Percentiles rank a stretch among this genome's conserved stretches.
These are phyloP conservation scores for Aphaenogaster ashmeadi DNA, from an alignment of 1,140 invertebrate genomes.

Conservation along the genomic window DNA sequence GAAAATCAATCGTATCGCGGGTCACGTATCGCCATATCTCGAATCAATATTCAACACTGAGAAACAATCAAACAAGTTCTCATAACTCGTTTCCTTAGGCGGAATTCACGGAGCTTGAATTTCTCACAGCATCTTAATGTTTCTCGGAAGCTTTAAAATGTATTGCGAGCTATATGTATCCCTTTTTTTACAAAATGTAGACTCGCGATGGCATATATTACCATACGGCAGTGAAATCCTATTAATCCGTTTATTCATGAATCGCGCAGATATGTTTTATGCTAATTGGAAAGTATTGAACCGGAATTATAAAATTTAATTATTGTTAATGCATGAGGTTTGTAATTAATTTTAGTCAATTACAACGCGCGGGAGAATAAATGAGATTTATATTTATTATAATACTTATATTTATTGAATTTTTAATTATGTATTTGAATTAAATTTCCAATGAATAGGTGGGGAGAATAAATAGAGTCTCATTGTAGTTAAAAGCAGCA, in stretches of 20 bases:
- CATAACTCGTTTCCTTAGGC: slow-evolving; percentile 52
- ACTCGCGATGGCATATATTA: background rate
- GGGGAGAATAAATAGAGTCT: background rate
- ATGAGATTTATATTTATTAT: slow-evolving; percentile 40
- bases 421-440: slow-evolving; percentile 26
- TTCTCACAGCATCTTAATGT: slow-evolving; percentile 19
- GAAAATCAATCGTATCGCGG: slow-evolving; percentile 73
- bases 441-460: slow-evolving; percentile 11
- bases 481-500: background rate
- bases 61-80: slow-evolving; percentile 74
- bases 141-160: slow-evolving; percentile 14
- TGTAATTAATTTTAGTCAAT: slow-evolving; percentile 54
- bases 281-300: slow-evolving; percentile 41
- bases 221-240: slow-evolving; percentile 5
- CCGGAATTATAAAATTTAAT: slow-evolving; percentile 42
- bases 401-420: slow-evolving; percentile 13
- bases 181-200: background rate
- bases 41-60: slow-evolving; percentile 77
- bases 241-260: slow-evolving; percentile 37
- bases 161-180: background rate
- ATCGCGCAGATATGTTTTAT: slow-evolving; percentile 24
- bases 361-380: background rate
- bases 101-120: slow-evolving; percentile 44
- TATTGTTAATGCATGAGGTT: slow-evolving; percentile 14
- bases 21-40: slow-evolving; percentile 68